Evolutionary conservation across 2,113 vertebrate species (phyloP), one percentile per base, ranked within the genome.

Genomic region (Nipponia nippon): DNA sequence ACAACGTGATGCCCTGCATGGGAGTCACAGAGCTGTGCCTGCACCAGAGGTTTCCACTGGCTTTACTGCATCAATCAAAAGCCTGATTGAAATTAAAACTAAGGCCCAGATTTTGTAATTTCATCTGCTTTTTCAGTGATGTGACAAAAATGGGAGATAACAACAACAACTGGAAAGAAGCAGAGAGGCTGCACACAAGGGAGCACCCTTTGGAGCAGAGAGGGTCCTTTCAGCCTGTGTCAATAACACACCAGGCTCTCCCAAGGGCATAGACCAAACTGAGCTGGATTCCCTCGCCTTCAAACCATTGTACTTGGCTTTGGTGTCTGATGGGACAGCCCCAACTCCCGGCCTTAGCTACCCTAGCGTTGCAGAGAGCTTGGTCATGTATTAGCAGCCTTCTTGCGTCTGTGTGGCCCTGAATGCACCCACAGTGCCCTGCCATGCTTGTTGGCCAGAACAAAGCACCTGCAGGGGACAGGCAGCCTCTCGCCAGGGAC

Each of bases 211-310:
- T 26, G 47, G 82, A 69, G 38, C 53, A 86, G 8, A 50, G 49
- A n/a, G 44, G 42, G 8, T 49, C 29, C 72, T 30, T 63, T 18
- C 76, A 59, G 47, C 30, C 49, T 27, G 20, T 50, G 78, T 14
- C 1, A 2, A 4, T 18, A 40, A 53, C 0, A 0, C 22, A 32
- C 13, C 0, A 1, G 47, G 73, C 30, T 83, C 36, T 81, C 23
- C 75, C 29, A 15, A 16, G 30, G 49, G 25, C 44, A 42, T 47
- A 32, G 34, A 67, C 13, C 71, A 62, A 70, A 16, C 29, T 20
- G 61, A 83, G 46, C 49, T 40, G 38, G 62, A 59, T 49, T 78
- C 53, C 44, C 32, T 63, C 6, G 1, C 32, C 50, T 56, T 26
- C 13, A 34, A 56, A 66, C 18, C 9, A 4, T 2, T 34, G 14